Evolutionary conservation across 2,797 vertebrate genomes (phyloP).

Genomic region (Bradypus variegatus): DNA sequence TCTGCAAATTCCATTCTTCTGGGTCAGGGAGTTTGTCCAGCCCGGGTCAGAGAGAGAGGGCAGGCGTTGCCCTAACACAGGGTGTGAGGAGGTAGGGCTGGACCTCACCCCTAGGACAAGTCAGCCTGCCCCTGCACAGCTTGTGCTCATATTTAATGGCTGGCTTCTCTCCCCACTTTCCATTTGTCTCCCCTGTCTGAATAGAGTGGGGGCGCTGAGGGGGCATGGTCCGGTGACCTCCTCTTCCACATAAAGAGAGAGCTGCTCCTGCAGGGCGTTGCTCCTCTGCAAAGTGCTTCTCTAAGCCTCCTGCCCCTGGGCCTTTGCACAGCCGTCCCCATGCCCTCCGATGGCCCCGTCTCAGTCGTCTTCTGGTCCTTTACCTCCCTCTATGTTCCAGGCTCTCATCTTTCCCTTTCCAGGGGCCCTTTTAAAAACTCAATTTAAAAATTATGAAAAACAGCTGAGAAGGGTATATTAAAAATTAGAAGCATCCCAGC

Average conservation of each 20-base stretch:
- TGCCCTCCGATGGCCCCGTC: not conserved
- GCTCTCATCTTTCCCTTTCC: not conserved
- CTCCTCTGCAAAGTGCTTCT: not conserved
- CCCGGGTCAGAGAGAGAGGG: not conserved
- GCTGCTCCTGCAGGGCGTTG: not conserved
- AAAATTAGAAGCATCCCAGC: not conserved
- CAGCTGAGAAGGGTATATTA: not conserved
- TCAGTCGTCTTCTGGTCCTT: not conserved
- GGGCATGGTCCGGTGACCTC: not conserved
- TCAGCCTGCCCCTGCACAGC: not conserved
- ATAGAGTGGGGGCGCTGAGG: not conserved
- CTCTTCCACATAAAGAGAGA: not conserved
- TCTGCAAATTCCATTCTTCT: not conserved
- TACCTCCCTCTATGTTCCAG: not conserved
- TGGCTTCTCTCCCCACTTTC: not conserved
- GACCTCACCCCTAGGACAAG: not conserved
- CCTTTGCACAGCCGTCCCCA: not conserved
- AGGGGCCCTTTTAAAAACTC: not conserved
- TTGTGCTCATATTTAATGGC: not conserved
- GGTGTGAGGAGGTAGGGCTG: not conserved
- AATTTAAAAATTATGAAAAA: not conserved
- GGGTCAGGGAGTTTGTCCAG: not conserved
- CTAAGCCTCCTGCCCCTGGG: not conserved
- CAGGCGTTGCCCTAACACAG: not conserved
- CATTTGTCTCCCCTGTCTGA: not conserved